Evolutionary conservation across 2,113 vertebrate species (phyloP), one percentile per base, ranked within the genome.

Genomic region (Pterocles orientalis): DNA sequence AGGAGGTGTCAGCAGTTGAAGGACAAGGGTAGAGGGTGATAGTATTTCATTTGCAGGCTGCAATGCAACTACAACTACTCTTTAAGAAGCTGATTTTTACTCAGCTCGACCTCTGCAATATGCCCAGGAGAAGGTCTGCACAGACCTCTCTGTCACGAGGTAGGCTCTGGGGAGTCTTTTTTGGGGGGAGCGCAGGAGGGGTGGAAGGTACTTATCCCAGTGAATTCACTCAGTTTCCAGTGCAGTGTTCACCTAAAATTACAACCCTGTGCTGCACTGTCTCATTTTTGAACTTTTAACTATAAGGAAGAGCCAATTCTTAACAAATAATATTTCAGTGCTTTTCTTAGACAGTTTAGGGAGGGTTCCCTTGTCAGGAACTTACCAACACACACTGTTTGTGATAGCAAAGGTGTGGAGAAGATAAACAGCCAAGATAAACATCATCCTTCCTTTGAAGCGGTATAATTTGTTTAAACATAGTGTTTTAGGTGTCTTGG

Each of bases 181-280:
- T 36, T 9, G 15, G 4, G 7, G 8, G 10, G 2, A 65, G 7
- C 4, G 3, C 3, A 7, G 47, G 5, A 43, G 23, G n/a, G 23
- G 16, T 26, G 36, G 39, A 58, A 77, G 41, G 31, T 54, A 8
- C 47, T 75, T 54, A 56, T 7, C 48, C 75, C 43, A 71, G 36
- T 1, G 2, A 58, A 86, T 66, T 31, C 24, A 26, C 2, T 0
- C 9, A 7, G 47, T 73, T 92, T 54, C 54, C 70, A 84, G 7
- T 43, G 36, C 2, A 4, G 24, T 18, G 39, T 51, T 87, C 36
- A 39, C 29, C 34, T 89, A 28, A 56, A 89, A 64, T 54, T 66
- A 39, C 29, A 65, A 26, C 39, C 41, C 18, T 82, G 9, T 58
- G 4, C 47, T 0, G 1, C 26, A 54, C 8, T 14, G 5, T n/a